Evolutionary conservation across 2,113 vertebrate genomes (phyloP).

Genomic region (Tichodroma muraria): DNA sequence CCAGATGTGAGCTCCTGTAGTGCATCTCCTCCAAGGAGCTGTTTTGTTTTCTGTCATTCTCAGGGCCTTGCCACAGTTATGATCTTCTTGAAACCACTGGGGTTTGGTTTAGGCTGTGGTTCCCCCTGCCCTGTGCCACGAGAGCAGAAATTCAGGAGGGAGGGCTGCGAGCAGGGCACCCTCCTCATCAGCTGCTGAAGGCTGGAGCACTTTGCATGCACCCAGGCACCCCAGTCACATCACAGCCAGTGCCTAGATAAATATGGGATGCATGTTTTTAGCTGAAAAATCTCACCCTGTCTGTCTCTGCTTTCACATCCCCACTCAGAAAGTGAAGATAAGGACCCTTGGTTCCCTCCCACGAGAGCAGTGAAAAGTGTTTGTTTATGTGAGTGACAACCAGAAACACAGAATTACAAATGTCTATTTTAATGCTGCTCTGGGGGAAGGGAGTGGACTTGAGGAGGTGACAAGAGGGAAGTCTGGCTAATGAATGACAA

Average conservation of each 20-base stretch:
- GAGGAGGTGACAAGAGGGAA: background rate
- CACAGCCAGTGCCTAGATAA: background rate
- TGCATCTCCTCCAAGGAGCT: background rate
- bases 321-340: background rate
- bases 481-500: background rate
- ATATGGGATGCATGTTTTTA: background rate
- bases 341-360: background rate
- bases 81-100: background rate
- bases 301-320: background rate
- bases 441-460: background rate
- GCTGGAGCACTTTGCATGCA: background rate
- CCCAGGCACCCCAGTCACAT: background rate
- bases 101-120: background rate
- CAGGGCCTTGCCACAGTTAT: too few species aligned
- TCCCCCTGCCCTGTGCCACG: accelerated
- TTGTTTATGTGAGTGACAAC: background rate
- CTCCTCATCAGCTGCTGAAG: background rate
- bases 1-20: background rate
- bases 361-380: background rate
- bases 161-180: background rate
- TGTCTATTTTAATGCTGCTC: background rate
- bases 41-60: background rate
- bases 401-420: background rate
- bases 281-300: background rate
- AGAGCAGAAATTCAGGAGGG: background rate